Conservation (phyloP, 2,113 vertebrate genomes). For the Castor canadensis region DNA sequence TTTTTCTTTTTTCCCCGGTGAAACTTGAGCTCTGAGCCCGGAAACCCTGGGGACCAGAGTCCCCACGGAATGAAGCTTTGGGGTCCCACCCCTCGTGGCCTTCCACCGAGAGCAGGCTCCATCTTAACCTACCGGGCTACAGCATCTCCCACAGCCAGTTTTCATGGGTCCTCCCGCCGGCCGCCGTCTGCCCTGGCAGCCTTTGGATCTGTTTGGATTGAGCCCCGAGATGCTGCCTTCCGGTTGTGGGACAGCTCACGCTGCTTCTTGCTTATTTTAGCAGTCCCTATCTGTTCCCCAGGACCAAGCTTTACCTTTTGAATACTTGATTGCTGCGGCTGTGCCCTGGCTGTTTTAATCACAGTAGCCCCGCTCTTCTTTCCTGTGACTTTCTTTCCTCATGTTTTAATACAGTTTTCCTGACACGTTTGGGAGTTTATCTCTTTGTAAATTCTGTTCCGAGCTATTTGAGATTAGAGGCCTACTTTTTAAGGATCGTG, state of each 20-base stretch:
- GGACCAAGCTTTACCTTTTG: background rate
- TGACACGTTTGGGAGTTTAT: background rate
- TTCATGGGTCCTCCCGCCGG: background rate
- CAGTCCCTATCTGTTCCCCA: background rate
- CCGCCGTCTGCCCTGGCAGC: background rate
- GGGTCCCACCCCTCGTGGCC: background rate
- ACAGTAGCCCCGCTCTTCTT: background rate
- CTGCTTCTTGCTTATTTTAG: background rate
- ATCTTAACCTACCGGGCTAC: conserved; percentile 11
- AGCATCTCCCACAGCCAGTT: background rate
- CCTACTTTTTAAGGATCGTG: background rate
- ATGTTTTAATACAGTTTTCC: background rate
- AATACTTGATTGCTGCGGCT: background rate
- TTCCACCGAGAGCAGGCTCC: background rate
- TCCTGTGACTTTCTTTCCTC: background rate
- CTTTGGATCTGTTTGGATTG: background rate
- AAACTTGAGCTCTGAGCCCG: conserved; percentile 52
- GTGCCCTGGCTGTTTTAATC: background rate
- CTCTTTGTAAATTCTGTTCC: conserved; percentile 26
- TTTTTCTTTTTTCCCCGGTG: background rate
- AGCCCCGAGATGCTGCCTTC: background rate
- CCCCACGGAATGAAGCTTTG: background rate
- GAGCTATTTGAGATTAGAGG: background rate
- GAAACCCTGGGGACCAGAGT: background rate
- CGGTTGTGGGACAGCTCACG: background rate